These are phyloP conservation scores for Bovichtus diacanthus DNA, from an alignment of 2,797 vertebrate species.

Conservation along the genomic window DNA sequence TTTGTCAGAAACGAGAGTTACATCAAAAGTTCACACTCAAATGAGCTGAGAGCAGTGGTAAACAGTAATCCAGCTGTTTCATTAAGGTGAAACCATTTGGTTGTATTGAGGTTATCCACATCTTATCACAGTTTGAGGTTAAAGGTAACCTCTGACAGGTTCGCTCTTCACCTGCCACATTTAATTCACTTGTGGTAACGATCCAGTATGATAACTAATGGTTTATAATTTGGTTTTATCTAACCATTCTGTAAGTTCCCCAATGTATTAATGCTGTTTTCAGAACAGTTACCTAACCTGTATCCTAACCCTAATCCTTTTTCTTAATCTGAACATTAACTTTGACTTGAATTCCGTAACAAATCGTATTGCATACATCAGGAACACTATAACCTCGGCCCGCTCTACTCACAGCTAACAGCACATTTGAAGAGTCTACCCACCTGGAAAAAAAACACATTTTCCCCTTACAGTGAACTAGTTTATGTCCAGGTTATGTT, in stretches of 20 bases:
- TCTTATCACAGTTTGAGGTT: conserved; percentile 31
- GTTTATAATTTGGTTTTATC: conserved; percentile 39
- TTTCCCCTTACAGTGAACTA: background rate
- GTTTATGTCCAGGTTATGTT: background rate
- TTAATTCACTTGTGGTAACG: conserved; percentile 16
- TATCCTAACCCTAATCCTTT: conserved; percentile 28
- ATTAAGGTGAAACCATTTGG: conserved; percentile 34
- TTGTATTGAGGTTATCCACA: conserved; percentile 27
- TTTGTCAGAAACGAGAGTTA: no score
- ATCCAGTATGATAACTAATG: background rate
- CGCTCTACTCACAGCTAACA: conserved; percentile 8
- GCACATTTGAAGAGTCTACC: background rate
- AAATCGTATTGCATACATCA: conserved; percentile 27
- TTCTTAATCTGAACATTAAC: conserved; percentile 12
- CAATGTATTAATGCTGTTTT: conserved; percentile 27
- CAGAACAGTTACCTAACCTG: conserved; percentile 48
- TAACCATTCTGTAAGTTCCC: background rate
- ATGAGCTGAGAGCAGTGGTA: background rate
- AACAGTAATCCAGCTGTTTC: conserved; percentile 7
- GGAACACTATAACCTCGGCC: background rate
- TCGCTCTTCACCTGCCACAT: conserved; percentile 4
- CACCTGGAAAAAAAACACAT: background rate
- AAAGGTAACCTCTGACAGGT: conserved; percentile 20
- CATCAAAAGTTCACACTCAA: conserved; percentile 2
- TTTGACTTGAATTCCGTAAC: conserved; percentile 23